These are phyloP conservation scores for Astur gentilis DNA, from an alignment of 2,113 vertebrate species.

Conservation along the genomic window DNA sequence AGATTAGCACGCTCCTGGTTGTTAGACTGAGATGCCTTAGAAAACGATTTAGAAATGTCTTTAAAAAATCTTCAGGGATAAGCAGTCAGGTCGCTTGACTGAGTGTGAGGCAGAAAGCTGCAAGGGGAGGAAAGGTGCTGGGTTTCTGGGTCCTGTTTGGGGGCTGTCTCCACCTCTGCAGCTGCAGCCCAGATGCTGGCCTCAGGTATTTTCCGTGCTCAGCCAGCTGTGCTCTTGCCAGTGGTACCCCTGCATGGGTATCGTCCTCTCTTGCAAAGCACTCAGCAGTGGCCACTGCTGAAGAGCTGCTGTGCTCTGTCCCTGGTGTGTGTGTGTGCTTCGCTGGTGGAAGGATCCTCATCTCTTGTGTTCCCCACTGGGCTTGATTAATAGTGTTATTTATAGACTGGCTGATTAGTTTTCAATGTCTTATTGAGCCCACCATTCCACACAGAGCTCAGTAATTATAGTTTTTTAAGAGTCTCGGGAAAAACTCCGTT, in stretches of 20 bases:
- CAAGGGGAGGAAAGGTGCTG: background rate
- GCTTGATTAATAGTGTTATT: background rate
- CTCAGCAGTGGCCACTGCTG: fast-evolving
- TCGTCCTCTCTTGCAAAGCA: background rate
- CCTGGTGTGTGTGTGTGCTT: background rate
- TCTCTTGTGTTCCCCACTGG: background rate
- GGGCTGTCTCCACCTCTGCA: background rate
- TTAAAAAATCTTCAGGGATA: background rate
- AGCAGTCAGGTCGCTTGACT: background rate
- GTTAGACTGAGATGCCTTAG: background rate
- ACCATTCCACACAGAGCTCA: background rate
- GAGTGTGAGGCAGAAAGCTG: background rate
- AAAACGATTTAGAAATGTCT: background rate
- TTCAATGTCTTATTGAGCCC: background rate
- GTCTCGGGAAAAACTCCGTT: background rate
- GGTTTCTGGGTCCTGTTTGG: background rate
- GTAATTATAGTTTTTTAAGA: background rate
- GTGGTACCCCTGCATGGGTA: fast-evolving
- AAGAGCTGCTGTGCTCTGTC: background rate
- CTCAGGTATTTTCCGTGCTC: background rate
- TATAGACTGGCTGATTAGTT: slow-evolving; percentile 7
- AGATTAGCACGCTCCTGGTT: background rate
- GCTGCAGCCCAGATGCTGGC: background rate
- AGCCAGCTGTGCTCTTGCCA: background rate
- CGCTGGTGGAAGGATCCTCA: background rate